A percentile compares a stretch with the other conserved stretches of the same genome.
These are phyloP conservation scores for Pipistrellus pipistrellus DNA, from an alignment of 2,797 vertebrate species.

Conservation along the genomic window DNA sequence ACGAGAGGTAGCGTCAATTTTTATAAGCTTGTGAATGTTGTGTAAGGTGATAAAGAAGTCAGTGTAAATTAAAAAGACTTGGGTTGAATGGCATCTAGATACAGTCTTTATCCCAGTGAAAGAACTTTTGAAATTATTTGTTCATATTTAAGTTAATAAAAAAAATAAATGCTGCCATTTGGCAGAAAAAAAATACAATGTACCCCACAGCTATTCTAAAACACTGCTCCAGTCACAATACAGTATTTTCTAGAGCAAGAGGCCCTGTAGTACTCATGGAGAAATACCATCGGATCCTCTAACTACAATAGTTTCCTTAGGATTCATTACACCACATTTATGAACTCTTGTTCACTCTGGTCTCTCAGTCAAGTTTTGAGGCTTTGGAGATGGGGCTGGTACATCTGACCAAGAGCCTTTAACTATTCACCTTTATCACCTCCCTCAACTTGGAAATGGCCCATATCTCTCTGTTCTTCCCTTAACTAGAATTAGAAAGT, in stretches of 20 bases:
- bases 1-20: neutral
- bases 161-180: neutral
- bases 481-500: neutral
- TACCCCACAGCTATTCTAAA: neutral
- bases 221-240: neutral
- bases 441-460: neutral
- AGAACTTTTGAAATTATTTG: neutral
- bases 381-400: neutral
- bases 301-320: neutral
- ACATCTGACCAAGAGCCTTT: neutral
- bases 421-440: neutral
- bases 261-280: neutral
- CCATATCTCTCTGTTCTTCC: neutral
- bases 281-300: neutral
- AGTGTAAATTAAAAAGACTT: neutral
- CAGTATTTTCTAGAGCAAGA: neutral
- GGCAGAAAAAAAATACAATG: neutral
- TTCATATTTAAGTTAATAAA: neutral
- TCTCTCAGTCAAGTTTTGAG: neutral
- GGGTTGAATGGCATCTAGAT: neutral
- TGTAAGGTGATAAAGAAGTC: neutral
- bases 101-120: neutral
- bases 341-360: neutral
- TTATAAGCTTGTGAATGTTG: neutral
- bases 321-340: neutral